phyloP scores from a whole-genome alignment of 2,113 vertebrate species.

The Apus apus region DNA sequence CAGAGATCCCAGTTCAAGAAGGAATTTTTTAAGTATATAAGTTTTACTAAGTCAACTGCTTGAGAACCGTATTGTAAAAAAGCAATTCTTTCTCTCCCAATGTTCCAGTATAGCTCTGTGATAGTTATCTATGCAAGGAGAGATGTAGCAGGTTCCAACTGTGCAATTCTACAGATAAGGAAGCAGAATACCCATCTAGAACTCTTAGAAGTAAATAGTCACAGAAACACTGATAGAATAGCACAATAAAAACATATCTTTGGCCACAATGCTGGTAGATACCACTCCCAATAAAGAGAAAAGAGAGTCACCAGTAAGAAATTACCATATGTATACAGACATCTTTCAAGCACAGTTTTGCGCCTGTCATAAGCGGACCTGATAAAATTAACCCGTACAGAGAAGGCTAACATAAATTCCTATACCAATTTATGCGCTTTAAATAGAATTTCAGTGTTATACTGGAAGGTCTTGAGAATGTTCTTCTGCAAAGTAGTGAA shows the following conservation, averaged over 20 bases:
- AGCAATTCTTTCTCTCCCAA: not conserved
- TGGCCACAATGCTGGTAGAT: conserved; percentile 17
- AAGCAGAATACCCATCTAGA: not conserved
- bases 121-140: not conserved
- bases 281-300: not conserved
- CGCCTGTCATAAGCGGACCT: conserved; percentile 51
- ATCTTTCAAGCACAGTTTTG: conserved; percentile 57
- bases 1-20: not conserved
- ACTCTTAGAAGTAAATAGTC: not conserved
- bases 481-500: conserved; percentile 60
- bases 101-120: not conserved
- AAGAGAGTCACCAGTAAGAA: conserved; percentile 34
- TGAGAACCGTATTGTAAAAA: not conserved
- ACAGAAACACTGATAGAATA: not conserved
- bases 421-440: conserved; percentile 66
- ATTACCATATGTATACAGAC: conserved; percentile 66
- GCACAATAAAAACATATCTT: not conserved
- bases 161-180: not conserved
- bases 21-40: not conserved
- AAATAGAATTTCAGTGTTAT: conserved; percentile 35
- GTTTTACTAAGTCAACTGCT: not conserved
- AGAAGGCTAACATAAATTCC: conserved; percentile 48
- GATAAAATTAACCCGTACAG: conserved; percentile 45
- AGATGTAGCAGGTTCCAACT: not conserved
- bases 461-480: conserved; percentile 61